Evolutionary conservation across 2,113 vertebrate species (phyloP).

Genomic region (Tupaia chinensis): DNA sequence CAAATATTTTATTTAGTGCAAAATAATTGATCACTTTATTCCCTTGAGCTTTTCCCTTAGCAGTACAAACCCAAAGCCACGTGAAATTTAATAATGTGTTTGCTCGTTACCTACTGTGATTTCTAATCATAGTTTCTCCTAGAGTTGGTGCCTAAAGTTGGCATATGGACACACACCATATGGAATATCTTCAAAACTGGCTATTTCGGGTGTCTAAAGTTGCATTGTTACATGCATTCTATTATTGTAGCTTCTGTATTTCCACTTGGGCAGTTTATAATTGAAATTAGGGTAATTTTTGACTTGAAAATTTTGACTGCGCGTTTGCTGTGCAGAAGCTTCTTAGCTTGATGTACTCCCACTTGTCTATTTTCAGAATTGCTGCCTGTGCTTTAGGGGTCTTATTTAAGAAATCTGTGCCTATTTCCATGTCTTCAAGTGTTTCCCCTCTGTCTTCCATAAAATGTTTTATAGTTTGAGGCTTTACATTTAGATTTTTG

Average conservation of each 20-base stretch:
- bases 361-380: too few relatives aligned
- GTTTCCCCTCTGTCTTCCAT: too few relatives aligned
- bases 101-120: background rate
- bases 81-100: background rate
- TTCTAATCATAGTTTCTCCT: background rate
- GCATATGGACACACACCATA: background rate
- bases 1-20: background rate
- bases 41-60: background rate
- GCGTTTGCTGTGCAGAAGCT: too few relatives aligned
- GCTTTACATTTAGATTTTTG: too few relatives aligned
- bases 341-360: too few relatives aligned
- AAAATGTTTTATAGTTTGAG: too few relatives aligned
- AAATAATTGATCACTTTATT: slow-evolving; percentile 43
- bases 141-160: background rate
- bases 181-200: background rate
- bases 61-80: background rate
- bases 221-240: background rate
- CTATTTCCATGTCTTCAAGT: too few relatives aligned
- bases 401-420: too few relatives aligned
- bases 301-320: background rate
- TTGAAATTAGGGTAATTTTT: background rate
- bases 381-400: too few relatives aligned
- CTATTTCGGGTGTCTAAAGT: background rate
- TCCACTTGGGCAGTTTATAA: background rate
- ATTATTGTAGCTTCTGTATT: background rate